Evolutionary conservation across 1,140 invertebrate species (phyloP).

Genomic region (Atta cephalotes): DNA sequence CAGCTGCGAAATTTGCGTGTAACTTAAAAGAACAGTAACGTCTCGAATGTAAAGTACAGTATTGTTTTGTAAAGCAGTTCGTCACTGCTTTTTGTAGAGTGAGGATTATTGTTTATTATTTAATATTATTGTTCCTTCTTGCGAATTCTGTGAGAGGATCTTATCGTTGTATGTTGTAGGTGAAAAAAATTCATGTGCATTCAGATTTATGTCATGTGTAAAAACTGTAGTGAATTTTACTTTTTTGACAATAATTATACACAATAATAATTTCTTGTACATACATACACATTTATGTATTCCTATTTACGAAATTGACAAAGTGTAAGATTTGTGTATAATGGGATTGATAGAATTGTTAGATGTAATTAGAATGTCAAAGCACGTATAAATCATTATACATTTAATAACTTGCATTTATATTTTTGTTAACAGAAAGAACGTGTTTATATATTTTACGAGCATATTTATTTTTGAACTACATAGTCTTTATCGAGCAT

Average conservation of each 20-base stretch:
- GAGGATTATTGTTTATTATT: conserved; percentile 49
- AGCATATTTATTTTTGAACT: conserved; percentile 4
- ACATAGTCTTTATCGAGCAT: conserved; percentile 2
- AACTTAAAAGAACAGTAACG: neutral
- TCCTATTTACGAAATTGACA: neutral
- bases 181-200: conserved; percentile 50
- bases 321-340: neutral
- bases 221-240: conserved; percentile 17
- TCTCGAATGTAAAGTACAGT: neutral
- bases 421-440: conserved; percentile 15
- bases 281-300: neutral
- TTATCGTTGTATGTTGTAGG: conserved; percentile 33
- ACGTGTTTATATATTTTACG: conserved; percentile 19
- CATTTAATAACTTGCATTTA: conserved; percentile 42
- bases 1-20: conserved; percentile 13
- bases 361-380: conserved; percentile 6
- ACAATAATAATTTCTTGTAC: neutral
- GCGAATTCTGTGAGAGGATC: conserved; percentile 17
- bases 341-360: conserved; percentile 4
- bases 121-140: conserved; percentile 56
- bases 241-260: conserved; percentile 44
- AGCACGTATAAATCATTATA: neutral
- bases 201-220: conserved; percentile 15
- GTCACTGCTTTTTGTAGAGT: conserved; percentile 22
- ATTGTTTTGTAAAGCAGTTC: conserved; percentile 2